These are phyloP conservation scores for Harpegnathos saltator DNA, from an alignment of 1,140 invertebrate species.

Conservation along the genomic window DNA sequence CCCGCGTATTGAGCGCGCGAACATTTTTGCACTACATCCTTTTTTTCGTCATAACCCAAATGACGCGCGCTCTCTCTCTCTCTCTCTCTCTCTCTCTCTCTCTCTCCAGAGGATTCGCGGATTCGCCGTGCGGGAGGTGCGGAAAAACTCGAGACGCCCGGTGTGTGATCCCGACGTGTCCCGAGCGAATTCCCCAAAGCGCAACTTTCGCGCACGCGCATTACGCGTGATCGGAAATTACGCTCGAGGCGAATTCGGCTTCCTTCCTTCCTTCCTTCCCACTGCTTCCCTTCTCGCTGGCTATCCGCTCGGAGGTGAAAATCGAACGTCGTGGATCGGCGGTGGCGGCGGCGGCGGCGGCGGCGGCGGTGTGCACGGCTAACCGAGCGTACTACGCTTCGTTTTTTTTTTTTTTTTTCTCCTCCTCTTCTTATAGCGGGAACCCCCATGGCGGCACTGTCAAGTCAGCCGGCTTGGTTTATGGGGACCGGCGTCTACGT, in stretches of 20 bases:
- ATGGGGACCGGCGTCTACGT: slow-evolving; percentile 82
- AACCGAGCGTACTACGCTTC: not conserved
- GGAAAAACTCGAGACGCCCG: no score
- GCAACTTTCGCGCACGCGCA: not conserved
- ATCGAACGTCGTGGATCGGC: slow-evolving; percentile 23
- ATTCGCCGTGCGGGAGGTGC: no score
- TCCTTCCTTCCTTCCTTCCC: not conserved
- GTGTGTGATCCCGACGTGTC: no score
- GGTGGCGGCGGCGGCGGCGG: no score
- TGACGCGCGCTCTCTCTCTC: no score
- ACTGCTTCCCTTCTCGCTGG: not conserved
- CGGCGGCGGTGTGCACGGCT: no score
- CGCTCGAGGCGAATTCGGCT: not conserved
- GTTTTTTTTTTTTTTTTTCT: slow-evolving; percentile 14
- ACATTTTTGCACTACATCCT: no score
- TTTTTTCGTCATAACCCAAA: no score
- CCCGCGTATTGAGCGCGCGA: no score
- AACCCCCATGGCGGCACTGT: slow-evolving; percentile 74
- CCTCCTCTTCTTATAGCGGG: slow-evolving; percentile 4
- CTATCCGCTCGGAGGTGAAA: slow-evolving; percentile 20
- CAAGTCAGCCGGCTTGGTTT: slow-evolving; percentile 80
- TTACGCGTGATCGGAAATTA: not conserved
- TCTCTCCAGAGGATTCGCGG: no score
- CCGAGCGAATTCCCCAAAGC: no score
- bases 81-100: no score